Evolutionary conservation across 2,113 vertebrate species (phyloP), one percentile per base, ranked within the genome.

Genomic region (Ophthalmolycus amberensis): DNA sequence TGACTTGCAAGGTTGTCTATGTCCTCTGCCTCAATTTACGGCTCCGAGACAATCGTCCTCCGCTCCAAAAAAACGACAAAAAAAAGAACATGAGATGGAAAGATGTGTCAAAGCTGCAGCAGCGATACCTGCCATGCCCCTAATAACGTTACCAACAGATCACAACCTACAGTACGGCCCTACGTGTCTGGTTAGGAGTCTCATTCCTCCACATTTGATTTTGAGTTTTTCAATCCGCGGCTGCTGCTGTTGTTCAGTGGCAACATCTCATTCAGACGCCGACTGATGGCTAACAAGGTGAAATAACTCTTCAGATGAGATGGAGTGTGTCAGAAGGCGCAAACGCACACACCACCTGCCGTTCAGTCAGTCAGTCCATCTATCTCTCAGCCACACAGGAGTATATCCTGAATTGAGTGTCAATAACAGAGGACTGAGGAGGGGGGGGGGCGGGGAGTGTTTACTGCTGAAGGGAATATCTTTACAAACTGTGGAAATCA

Each of bases 401-500:
- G 54, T 32, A 52, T 50, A 50, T 56, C 77, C 80, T 82, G 80
- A 91, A 82, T 77, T 81, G 84, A 90, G 87, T 77, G 76, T 68
- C 84, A 82, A 85, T 94, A 90, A 90, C 50, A 85, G 71, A 79
- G 75, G 69, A 84, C 25, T 75, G 80, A 79, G 79, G 64, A 5
- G 15, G 58, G 65, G 11, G n/a, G 63, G 25, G 58, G 65, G 11
- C 12, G 63, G 25, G 63, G 77, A 90, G 77, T 87, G 91, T 93
- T 91, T 91, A 85, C 88, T 66, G 83, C 80, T 72, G 89, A 93
- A 84, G 77, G 29, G 83, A 92, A 94, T 91, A 84, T 91, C 88
- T 88, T 92, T 87, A 88, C 86, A 88, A 90, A 91, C 88, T 85
- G 68, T 77, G 81, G 85, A 93, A 94, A 92, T 90, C 81, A 70